Percentiles rank a stretch among this genome's conserved stretches.
phyloP scores from a whole-genome alignment of 2,113 vertebrate species.

The Eulemur rufifrons region DNA sequence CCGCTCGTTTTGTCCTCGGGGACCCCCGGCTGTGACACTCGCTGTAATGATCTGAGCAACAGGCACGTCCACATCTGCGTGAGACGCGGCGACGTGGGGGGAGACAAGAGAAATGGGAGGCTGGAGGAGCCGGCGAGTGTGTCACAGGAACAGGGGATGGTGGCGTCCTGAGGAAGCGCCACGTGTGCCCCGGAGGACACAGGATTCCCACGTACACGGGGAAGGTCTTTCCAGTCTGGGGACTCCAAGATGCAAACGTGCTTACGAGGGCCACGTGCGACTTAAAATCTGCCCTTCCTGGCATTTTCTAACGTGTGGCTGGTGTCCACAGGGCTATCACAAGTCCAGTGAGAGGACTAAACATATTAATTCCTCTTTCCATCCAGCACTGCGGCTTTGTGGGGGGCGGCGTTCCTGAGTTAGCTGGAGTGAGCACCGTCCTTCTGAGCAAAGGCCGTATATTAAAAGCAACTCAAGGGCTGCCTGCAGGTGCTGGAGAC shows the following conservation, averaged over 20 bases:
- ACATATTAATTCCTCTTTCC: background rate
- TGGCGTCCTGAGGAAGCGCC: background rate
- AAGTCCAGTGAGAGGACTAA: background rate
- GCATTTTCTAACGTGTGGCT: background rate
- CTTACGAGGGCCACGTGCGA: accelerated
- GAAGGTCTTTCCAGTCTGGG: background rate
- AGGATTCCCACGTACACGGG: background rate
- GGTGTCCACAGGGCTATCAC: background rate
- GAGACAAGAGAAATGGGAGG: background rate
- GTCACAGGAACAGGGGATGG: no score
- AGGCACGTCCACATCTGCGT: background rate
- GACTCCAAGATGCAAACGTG: background rate
- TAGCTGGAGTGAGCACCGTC: background rate
- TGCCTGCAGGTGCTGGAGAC: background rate
- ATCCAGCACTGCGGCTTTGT: background rate
- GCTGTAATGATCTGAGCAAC: background rate
- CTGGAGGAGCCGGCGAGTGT: background rate
- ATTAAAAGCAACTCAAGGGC: background rate
- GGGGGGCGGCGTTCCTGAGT: background rate
- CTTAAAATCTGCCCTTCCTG: background rate
- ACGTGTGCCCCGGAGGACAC: background rate
- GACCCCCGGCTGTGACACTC: no score
- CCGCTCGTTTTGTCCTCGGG: no score
- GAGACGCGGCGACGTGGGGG: background rate
- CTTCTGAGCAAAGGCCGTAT: background rate